Base-by-base conservation (phyloP, 2,888 invertebrate species). In the Cerastis leucographa region DNA sequence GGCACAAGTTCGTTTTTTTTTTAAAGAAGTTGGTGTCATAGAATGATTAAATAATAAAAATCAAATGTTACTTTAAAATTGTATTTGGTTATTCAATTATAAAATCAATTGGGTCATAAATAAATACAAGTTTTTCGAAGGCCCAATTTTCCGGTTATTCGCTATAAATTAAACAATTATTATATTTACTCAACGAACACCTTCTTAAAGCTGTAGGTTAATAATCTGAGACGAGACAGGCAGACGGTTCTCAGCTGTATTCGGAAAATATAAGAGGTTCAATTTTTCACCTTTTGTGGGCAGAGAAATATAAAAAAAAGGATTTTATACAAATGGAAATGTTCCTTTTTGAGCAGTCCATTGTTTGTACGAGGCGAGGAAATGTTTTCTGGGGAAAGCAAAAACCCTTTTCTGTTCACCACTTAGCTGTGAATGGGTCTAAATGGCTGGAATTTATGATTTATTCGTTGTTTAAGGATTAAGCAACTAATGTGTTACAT, bases 321-420 rank as follows among this genome's bases (percentile, higher is more conserved):
- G 87, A 89, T 90, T 91, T 90, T 74, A 88, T 88, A 90, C 90
- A 92, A 93, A 92, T 92, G 92, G 88, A 89, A 91, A 89, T 89
- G 89, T 89, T 92, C 90, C 89, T 89, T 91, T 90, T 82, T 75
- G 84, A 85, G 88, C 86, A 89, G 85, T 87, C 90, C 84, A 91
- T 93, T 94, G 91, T 94, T 93, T 92, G 90, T 87, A 80, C 70
- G 85, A 85, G 76, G 85, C 83, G 83, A 83, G 76, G 83, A 90
- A 91, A 89, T 87, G 82, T 89, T 91, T 91, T 88, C 86, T 85
- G 67, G 81, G 79, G 68, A 77, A 70, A 81, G 83, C 72, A 87
- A 88, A 88, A 89, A 86, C 83, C 84, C 84, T 88, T 91, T 90
- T 79, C 74, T 81, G 81, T 76, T 84, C 71, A 68, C 74, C 85